Conservation (phyloP, 2,113 vertebrate genomes). For the Phainopepla nitens region DNA sequence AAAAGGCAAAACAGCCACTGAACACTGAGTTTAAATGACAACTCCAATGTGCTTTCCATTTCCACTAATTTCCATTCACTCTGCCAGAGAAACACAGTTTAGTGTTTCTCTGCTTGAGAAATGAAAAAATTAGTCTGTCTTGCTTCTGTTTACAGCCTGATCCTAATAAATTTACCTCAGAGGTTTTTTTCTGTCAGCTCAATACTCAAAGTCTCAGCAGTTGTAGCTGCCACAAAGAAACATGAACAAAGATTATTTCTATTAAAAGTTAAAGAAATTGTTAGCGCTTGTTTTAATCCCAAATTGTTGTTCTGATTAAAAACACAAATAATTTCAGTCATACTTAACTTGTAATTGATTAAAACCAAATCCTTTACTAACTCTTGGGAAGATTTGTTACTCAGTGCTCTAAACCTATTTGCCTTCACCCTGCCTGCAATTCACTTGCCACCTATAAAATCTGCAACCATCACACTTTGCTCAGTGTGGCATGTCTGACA, state of each 20-base stretch:
- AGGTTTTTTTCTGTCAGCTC: background rate
- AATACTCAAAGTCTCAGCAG: background rate
- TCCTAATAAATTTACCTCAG: background rate
- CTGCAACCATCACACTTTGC: constrained; percentile 27
- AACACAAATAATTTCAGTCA: background rate
- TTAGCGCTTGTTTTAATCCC: background rate
- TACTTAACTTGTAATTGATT: background rate
- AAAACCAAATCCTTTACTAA: background rate
- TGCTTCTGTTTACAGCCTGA: background rate
- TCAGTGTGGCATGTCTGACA: constrained; percentile 25
- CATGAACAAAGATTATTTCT: background rate
- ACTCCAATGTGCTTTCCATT: constrained; percentile 21
- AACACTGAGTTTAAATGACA: background rate
- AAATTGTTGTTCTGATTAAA: background rate
- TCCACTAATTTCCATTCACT: constrained; percentile 8
- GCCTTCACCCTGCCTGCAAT: background rate
- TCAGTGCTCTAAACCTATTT: background rate
- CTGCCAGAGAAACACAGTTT: background rate
- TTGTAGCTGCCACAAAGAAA: background rate
- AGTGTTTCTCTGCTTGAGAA: background rate
- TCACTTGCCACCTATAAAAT: background rate
- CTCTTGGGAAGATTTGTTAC: background rate
- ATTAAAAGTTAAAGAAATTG: background rate
- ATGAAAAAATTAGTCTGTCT: background rate
- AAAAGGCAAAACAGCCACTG: background rate